Evolutionary conservation across 37 sponge, comb jelly and placozoan genomes (phyloP), one percentile per base, ranked within the genome.

Genomic region (Ianthella basta): DNA sequence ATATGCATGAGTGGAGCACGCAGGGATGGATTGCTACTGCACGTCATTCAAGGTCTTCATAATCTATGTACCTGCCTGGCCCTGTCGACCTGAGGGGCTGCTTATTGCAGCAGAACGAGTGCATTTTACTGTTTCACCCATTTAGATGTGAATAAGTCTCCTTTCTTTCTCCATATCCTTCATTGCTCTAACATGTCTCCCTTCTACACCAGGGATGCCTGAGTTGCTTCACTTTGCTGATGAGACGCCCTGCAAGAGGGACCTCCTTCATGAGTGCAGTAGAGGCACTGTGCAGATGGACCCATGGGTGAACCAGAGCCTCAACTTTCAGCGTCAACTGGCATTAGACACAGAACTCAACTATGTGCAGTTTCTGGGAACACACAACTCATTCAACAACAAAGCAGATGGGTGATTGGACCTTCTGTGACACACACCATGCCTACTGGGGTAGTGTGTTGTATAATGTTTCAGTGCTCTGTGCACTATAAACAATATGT

Each of bases 341-440:
- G 40, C 54, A 15, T 4, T 40, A 14, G 82, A 90, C 40, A 15
- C 30, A 2, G 39, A 86, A 16, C 12, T 86, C 55, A 69, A 90
- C 57, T 40, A 30, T 19, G 53, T 82, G 3, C 90, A 90, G 86
- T 63, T 66, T 25, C 61, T 90, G 1, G 90, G 90, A 0, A 82
- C 86, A 34, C 90, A 90, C 74, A 90, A 90, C 82, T 90, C 90
- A 4, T 90, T 90, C 73, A 90, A 90, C 55, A 78, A 90, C 77
- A 84, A 82, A 34, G 90, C 90, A 32, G 90, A 90, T 63, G 90
- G 90, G 88, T 88, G 54, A 55, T 73, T 40, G 29, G 23, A 0
- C 29, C n/a, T 53, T 44, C 55, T 77, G 37, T 25, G n/a, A 18
- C 80, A 25, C 2, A 13, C 56, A 36, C 37, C 44, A 15, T 40